These are phyloP conservation scores for Hyposoter didymator DNA, from an alignment of 2,888 invertebrate species.

Conservation along the genomic window DNA sequence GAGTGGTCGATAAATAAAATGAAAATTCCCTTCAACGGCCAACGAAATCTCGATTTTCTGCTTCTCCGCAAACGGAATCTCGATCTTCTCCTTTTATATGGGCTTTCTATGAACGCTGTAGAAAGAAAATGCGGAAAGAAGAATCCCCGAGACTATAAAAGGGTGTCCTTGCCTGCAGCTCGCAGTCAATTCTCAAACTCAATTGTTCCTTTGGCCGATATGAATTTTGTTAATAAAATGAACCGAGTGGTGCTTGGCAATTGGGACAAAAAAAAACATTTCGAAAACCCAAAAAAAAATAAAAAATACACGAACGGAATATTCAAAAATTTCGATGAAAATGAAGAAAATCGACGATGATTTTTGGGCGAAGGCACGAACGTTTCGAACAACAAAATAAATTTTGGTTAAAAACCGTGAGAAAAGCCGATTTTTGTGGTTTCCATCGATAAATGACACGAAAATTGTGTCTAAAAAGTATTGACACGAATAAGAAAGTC, in stretches of 20 bases:
- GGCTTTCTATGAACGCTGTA: constrained; percentile 5
- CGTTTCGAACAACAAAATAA: not conserved
- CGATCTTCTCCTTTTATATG: constrained; percentile 49
- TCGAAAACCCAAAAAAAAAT: not conserved
- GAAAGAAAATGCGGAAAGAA: constrained; percentile 49
- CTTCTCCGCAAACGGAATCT: constrained; percentile 4
- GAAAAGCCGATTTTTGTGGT: not conserved
- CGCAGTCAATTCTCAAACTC: constrained; percentile 19
- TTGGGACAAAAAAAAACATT: not conserved
- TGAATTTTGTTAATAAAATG: not conserved
- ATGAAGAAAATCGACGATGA: not conserved
- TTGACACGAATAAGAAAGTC: constrained; percentile 11
- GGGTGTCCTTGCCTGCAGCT: constrained; percentile 49
- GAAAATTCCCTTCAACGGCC: not conserved
- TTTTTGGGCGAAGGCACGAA: not conserved
- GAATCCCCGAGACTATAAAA: constrained; percentile 51
- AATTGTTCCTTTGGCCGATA: not conserved
- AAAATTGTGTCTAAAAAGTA: not conserved
- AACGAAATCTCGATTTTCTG: not conserved
- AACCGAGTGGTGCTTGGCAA: not conserved
- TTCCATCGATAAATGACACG: not conserved
- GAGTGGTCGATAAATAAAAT: not conserved
- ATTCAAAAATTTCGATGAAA: not conserved
- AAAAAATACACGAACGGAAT: not conserved
- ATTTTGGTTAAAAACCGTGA: not conserved